Base-by-base conservation (phyloP, 2,888 invertebrate genomes). In the Drosophila cognata region DNA sequence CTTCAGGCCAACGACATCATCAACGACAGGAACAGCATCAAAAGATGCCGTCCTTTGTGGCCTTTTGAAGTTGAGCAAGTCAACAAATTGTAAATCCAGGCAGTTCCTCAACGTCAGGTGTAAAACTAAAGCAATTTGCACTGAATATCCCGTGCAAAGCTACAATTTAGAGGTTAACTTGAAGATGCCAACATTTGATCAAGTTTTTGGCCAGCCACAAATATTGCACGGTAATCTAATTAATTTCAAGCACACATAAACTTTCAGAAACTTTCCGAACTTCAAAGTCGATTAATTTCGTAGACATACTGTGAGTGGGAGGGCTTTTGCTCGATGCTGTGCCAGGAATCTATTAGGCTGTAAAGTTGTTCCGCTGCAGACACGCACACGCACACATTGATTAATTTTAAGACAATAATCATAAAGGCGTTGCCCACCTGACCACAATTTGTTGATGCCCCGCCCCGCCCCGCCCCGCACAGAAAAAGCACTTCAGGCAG, bases 391-490 rank as follows among this genome's bases (percentile, higher is more conserved):
- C 77, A 79, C 87, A 84, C 77, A 79, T 88, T 87, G 87, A 87
- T 87, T 88, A 87, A 87, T 88, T 87, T 88, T 84, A 87, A 88
- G 87, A 88, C 89, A 87, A 87, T 87, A 88, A 88, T 85, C 88
- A 85, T 88, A 83, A 85, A 83, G 79, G 85, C 81, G 71, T 72
- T 70, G 62, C 71, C 71, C 74, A 77, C 74, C 81, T 73, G 63
- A 71, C 66, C 80, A 67, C 72, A 75, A 79, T 74, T 74, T 60
- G 67, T 60, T n/a, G 28, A 7, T 38, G 1, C 7, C 28, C 25
- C 10, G 21, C 29, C 21, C 21, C 21, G 21, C 21, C 21, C 21
- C 21, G 1, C 7, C 28, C n/a, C 10, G 21, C 29, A 5, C 46
- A 16, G 0, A 35, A 33, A 36, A 31, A 8, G 18, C 36, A 46